A percentile compares a stretch with the other conserved stretches of the same genome.
Evolutionary conservation across 1,140 invertebrate genomes (phyloP).

Genomic region (Drosophila jambulina): DNA sequence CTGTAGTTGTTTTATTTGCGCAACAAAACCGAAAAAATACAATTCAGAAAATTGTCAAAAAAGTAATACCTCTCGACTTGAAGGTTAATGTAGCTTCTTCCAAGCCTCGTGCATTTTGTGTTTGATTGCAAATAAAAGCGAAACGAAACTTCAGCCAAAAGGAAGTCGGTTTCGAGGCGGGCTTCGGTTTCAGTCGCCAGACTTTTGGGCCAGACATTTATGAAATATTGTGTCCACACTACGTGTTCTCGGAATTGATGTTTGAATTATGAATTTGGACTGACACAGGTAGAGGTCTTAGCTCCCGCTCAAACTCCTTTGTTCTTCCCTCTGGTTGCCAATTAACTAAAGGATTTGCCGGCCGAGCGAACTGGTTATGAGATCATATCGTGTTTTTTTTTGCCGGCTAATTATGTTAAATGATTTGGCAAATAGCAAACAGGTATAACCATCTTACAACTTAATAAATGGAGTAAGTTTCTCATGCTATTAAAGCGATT

Average conservation of each 20-base stretch:
- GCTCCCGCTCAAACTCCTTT: slow-evolving; percentile 17
- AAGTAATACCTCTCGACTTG: slow-evolving; percentile 49
- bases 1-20: slow-evolving; percentile 69
- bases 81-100: slow-evolving; percentile 79
- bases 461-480: slow-evolving; percentile 10
- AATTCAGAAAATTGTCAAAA: slow-evolving; percentile 73
- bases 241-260: slow-evolving; percentile 42
- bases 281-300: slow-evolving; percentile 25
- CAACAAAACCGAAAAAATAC: slow-evolving; percentile 48
- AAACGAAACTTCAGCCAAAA: slow-evolving; percentile 38
- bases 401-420: slow-evolving; percentile 56
- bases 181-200: slow-evolving; percentile 31
- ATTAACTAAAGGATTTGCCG: slow-evolving; percentile 58
- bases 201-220: slow-evolving; percentile 45
- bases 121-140: slow-evolving; percentile 72
- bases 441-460: slow-evolving; percentile 4
- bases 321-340: slow-evolving; percentile 37
- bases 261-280: slow-evolving; percentile 65
- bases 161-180: slow-evolving; percentile 11
- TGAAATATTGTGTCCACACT: slow-evolving; percentile 63
- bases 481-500: background rate
- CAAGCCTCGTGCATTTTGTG: slow-evolving; percentile 56
- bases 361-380: slow-evolving; percentile 47
- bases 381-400: slow-evolving; percentile 16
- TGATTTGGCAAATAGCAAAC: slow-evolving; percentile 55